Base-by-base conservation (phyloP, 53 echinoderm and acorn worm genomes). In the Stichopus horrens region DNA sequence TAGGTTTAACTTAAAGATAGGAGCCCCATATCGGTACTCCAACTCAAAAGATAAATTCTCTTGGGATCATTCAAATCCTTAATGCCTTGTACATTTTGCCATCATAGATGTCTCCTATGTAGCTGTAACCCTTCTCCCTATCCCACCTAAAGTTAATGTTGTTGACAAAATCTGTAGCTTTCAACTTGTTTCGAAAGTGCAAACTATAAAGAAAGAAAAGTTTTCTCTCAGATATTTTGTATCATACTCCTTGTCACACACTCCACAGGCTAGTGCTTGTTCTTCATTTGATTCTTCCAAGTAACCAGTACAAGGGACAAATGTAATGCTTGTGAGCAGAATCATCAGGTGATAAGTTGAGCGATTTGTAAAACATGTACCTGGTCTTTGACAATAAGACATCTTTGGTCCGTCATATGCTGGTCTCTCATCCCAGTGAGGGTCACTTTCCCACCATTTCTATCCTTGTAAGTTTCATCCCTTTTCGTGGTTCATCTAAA, bases 11-110 rank as follows among this genome's bases (percentile, higher is more conserved):
- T 76, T 84, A 58, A 90, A 90, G 18, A 86, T 86, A 58, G 87
- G 87, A 58, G 86, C 86, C 0, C 90, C 90, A n/a, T n/a, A 77
- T 90, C 86, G 75, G 21, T 84, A 76, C 86, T 90, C 86, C 90
- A 90, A 73, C 73, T 84, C 52, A 90, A 84, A 16, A 79, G 9
- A 77, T 78, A 78, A 78, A 5, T 77, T 52, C 37, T 23, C 79
- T 52, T 53, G 22, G 55, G 59, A 4, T 58, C 88, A 63, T 88
- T 78, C 4, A 88, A 76, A 23, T 23, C 20, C 79, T 78, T 78
- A 77, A 77, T 77, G 20, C 54, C 53, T 77, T 89, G 16, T 67
- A 74, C 20, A 56, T 73, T 73, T 83, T 21, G 7, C 21, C 73
- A 53, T 73, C 87, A 87, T 73, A 74, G 8, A 73, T 74, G 55